Evolutionary conservation across 1,140 invertebrate genomes (phyloP), one percentile per base, ranked within the genome.

Genomic region (Cotesia typhae): DNA sequence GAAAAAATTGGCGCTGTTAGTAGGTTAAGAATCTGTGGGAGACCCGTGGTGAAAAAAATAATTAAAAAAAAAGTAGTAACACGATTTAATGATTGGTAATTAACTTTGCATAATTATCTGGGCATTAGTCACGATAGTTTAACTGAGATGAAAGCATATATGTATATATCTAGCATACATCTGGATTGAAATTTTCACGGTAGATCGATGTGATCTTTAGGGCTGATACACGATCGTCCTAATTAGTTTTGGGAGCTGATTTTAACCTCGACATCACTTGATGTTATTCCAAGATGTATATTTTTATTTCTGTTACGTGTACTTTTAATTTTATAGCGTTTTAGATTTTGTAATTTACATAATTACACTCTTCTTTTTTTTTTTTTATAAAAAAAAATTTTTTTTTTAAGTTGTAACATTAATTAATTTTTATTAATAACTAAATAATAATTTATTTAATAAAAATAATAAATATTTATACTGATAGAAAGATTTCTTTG

Each of bases 161-260:
- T 20, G 41, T 35, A 38, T 7, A 55, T 70, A 41, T 38, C 10
- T 36, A 70, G 41, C 10, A 47, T 47, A 47, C 41, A 70, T 70
- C 61, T 65, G 55, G 36, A 67, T 65, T 57, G 35, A 41, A 59
- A 28, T 53, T 28, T 67, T 35, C 35, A 35, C 65, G 28, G 47
- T 51, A 59, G 37, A 75, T 75, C 70, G 79, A 81, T 80, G 75
- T 70, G 77, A 80, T 81, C 78, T 71, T 69, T 59, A 51, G 55
- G 47, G 73, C 71, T 60, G 76, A 79, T 79, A 80, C 78, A 80
- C 72, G 78, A 79, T 81, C 79, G 74, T 77, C 75, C 79, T 81
- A 81, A 81, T 81, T 81, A 78, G 78, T 61, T 71, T 80, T 67
- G 52, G 37, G 52, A 28, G 35, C 41, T n/a, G 14, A 65, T 47